These are phyloP conservation scores for Lepisosteus oculatus DNA, from an alignment of 2,113 vertebrate species.

Conservation along the genomic window DNA sequence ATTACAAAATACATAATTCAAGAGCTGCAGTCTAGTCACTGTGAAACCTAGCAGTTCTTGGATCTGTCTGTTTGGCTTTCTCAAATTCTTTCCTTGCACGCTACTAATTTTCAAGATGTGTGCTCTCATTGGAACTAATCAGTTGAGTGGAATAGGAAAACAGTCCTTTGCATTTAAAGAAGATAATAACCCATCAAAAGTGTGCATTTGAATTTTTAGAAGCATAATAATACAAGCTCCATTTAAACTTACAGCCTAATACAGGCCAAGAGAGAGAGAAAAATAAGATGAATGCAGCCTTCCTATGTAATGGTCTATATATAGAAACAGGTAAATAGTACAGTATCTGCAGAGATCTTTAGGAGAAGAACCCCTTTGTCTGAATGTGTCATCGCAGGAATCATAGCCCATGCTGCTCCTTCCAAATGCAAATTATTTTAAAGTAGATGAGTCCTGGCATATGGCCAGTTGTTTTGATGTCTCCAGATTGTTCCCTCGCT, in stretches of 20 bases:
- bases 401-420: not conserved
- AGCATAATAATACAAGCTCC: not conserved
- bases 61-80: not conserved
- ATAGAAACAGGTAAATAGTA: not conserved
- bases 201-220: slow-evolving; percentile 2
- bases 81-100: not conserved
- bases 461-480: slow-evolving; percentile 60
- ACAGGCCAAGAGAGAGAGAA: not conserved
- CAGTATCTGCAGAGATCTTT: not conserved
- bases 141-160: not conserved
- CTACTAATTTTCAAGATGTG: slow-evolving; percentile 6
- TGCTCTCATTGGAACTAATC: slow-evolving; percentile 17
- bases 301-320: not conserved
- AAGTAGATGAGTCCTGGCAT: slow-evolving; percentile 43
- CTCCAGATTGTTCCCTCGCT: slow-evolving; percentile 63
- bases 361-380: slow-evolving; percentile 2
- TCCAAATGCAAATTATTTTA: slow-evolving; percentile 11
- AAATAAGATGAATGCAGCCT: not conserved
- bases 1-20: not conserved
- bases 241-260: not conserved
- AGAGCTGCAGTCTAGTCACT: not conserved
- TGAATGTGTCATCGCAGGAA: slow-evolving; percentile 29
- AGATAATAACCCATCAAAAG: slow-evolving; percentile 1
- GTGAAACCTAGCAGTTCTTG: not conserved
- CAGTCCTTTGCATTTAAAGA: slow-evolving; percentile 8